Evolutionary conservation across 92 coral and sea anemone genomes (phyloP).

Genomic region (Epizoanthus fatuus): DNA sequence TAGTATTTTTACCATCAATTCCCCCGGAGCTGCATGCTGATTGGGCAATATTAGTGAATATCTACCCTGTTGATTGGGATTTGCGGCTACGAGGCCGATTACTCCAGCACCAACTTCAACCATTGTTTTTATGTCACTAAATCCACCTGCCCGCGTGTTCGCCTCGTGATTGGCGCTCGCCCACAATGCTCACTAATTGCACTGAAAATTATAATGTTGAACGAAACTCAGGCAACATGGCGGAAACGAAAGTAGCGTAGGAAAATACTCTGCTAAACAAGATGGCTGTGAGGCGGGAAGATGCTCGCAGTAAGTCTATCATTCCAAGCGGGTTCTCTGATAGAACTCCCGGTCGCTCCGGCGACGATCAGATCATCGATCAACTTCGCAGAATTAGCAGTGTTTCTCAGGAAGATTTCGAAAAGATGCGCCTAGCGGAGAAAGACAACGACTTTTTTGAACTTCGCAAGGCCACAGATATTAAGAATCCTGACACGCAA

Average conservation of each 20-base stretch:
- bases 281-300: slow-evolving; percentile 90
- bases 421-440: slow-evolving; percentile 98
- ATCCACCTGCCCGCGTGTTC: slow-evolving; percentile 76
- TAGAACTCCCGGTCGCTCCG: slow-evolving; percentile 60
- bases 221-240: slow-evolving; percentile 89
- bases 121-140: slow-evolving; percentile 76
- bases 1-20: slow-evolving; percentile 9
- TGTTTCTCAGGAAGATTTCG: slow-evolving; percentile 98
- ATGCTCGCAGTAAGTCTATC: slow-evolving; percentile 63
- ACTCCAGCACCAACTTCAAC: slow-evolving; percentile 82
- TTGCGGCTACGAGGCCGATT: slow-evolving; percentile 84
- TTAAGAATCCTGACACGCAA: slow-evolving; percentile 95
- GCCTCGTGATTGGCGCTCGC: slow-evolving; percentile 66
- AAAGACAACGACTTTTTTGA: slow-evolving; percentile 97
- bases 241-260: slow-evolving; percentile 79
- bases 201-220: slow-evolving; percentile 80
- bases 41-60: slow-evolving; percentile 54
- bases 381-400: slow-evolving; percentile 95
- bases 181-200: slow-evolving; percentile 90
- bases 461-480: slow-evolving; percentile 96
- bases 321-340: slow-evolving; percentile 86
- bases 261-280: slow-evolving; percentile 41
- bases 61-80: slow-evolving; percentile 66
- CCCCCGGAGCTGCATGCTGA: neutral
- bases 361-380: slow-evolving; percentile 83